Base-by-base conservation (phyloP, 2,113 vertebrate species). In the Cebidichthys violaceus region DNA sequence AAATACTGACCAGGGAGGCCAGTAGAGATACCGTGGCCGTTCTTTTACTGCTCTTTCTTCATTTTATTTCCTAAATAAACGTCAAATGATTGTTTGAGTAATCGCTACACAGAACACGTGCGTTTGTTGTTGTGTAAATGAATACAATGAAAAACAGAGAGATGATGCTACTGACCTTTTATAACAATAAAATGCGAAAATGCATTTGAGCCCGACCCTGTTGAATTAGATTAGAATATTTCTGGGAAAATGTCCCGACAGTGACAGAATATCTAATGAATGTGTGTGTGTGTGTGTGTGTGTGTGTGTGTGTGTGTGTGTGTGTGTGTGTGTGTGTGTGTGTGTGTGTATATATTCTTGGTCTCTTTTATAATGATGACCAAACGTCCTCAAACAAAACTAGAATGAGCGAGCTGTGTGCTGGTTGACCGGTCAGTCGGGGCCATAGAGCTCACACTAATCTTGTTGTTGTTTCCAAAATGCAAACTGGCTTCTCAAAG, bases 381-480 rank as follows among this genome's bases (percentile, higher is more conserved):
- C 76, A 81, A 86, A 84, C 82, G 66, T 81, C 37, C n/a, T 62
- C 60, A 65, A 80, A 87, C 82, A 79, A 87, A 88, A 85, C 24
- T 66, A 10, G 75, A 75, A 47, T 35, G 57, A 74, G 39, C 15
- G 33, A 68, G 71, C 80, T n/a, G 57, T 13, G 27, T 41, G 43
- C 55, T 82, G 59, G 61, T 80, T 80, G 61, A 69, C 33, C 67
- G 31, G 50, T 0, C 50, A 52, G 47, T 20, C 5, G 8, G 6
- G 15, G 84, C 82, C 10, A 50, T 77, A 76, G 84, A 71, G 75
- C 76, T 81, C 15, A 60, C 83, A 8, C 86, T 89, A 88, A 91
- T 87, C 90, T 77, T 22, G 47, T 86, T 82, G 84, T 82, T 82
- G 80, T 85, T 70, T 85, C 80, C 81, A 45, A 71, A 88, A 87